phyloP scores from a whole-genome alignment of 2,888 invertebrate genomes.

The Himalopsyche tibetana region DNA sequence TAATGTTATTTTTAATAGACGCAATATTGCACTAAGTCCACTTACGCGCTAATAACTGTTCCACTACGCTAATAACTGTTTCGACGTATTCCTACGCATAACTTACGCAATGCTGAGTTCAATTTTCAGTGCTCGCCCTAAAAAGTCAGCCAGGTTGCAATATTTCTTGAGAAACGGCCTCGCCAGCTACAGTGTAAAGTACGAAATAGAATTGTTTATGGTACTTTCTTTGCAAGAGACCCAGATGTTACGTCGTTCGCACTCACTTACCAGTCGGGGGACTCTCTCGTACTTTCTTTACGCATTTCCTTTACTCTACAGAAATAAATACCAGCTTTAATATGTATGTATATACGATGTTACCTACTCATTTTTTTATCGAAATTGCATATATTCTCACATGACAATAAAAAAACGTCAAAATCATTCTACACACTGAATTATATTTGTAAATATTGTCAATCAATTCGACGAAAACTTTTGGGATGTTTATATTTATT shows the following conservation, averaged over 20 bases:
- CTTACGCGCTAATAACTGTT: too few relatives aligned
- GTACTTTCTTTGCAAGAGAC: neutral
- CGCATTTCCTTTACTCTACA: neutral
- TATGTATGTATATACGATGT: neutral
- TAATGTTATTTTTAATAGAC: too few relatives aligned
- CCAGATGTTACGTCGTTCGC: constrained; percentile 5
- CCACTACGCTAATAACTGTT: too few relatives aligned
- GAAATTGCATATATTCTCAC: neutral
- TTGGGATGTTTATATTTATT: too few relatives aligned
- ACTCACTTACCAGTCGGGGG: neutral
- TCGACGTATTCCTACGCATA: too few relatives aligned
- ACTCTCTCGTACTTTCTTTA: constrained; percentile 1
- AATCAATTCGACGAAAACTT: too few relatives aligned
- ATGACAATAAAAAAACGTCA: too few relatives aligned
- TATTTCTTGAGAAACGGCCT: constrained; percentile 2
- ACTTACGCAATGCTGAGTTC: neutral
- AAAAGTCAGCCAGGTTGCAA: neutral
- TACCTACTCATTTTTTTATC: neutral
- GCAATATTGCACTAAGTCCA: too few relatives aligned
- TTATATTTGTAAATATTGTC: too few relatives aligned
- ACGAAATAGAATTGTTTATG: constrained; percentile 14
- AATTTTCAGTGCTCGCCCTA: neutral
- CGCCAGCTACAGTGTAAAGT: neutral
- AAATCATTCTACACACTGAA: too few relatives aligned
- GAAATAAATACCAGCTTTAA: neutral